These are phyloP conservation scores for Xerus rutilus DNA, from an alignment of 2,797 vertebrate species.

Conservation along the genomic window DNA sequence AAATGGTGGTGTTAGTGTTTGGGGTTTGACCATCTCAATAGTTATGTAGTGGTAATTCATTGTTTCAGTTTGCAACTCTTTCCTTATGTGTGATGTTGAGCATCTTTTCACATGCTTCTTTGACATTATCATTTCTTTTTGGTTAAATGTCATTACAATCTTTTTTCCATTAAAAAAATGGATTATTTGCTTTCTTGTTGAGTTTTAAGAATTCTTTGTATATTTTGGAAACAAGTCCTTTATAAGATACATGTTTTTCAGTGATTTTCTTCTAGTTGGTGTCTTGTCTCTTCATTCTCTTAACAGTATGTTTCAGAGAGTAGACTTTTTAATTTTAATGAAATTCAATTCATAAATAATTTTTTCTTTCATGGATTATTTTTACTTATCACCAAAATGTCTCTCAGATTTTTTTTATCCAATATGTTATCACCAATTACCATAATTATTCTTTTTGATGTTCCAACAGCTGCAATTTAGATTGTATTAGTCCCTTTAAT, in stretches of 20 bases:
- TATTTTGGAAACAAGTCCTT: not conserved
- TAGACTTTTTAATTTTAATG: not conserved
- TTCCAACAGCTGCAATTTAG: not conserved
- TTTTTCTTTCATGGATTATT: not conserved
- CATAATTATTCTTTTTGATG: not conserved
- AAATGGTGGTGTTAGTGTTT: not conserved
- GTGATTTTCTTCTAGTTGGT: not conserved
- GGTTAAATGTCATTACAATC: not conserved
- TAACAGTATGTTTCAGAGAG: not conserved
- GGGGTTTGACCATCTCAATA: not conserved
- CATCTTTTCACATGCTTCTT: not conserved
- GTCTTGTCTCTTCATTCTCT: not conserved
- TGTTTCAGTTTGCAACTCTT: not conserved
- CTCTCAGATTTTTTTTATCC: not conserved
- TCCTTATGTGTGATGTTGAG: not conserved
- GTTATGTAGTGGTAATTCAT: not conserved
- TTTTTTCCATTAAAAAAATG: not conserved
- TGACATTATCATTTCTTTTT: not conserved
- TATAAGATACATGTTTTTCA: not conserved
- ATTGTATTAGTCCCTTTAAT: not conserved
- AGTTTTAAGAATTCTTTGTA: not conserved
- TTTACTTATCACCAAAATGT: not conserved
- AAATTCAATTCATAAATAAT: not conserved
- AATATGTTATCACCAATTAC: not conserved
- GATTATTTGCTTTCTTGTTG: not conserved